Evolutionary conservation across 1,140 invertebrate genomes (phyloP), one percentile per base, ranked within the genome.

Genomic region (Onthophagus taurus): DNA sequence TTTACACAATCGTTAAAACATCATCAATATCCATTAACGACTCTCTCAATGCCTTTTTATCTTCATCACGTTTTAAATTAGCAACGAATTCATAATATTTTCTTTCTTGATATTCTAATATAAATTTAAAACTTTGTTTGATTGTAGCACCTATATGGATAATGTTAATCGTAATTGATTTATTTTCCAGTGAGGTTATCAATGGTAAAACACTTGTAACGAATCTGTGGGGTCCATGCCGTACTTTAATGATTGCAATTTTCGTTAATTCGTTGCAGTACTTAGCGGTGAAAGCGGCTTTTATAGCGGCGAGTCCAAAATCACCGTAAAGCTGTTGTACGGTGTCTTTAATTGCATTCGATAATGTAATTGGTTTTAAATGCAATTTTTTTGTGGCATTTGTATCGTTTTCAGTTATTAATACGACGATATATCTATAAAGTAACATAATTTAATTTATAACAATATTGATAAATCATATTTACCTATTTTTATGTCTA

Each of bases 121-220:
- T 74, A 58, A 81, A 84, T 50, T 75, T 72, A 58, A 82, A 85
- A 65, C 83, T 84, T 41, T 86, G 78, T 60, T 77, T 82, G 16
- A 88, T 67, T 8, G 83, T 84, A n/a, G 82, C 83, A 31, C 83
- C 82, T 1, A 76, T 67, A 57, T 85, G 84, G 12, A 85, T 59
- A 29, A 76, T 83, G 38, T 72, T 74, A 20, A 84, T 54, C 34
- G 58, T 66, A 1, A 81, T 76, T n/a, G 67, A 58, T 43, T 74
- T 67, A 21, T 74, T 71, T 12, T 72, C 75, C 29, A 86, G 66
- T 54, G 74, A 64, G 24, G 67, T 79, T 31, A 86, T 71, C 48
- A 76, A 67, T 19, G 83, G 81, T 50, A 87, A 59, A 43, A 70
- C 66, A 53, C 76, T 79, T 1, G 78, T 67, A 4, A 86, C 67